phyloP scores from a whole-genome alignment of 2,888 invertebrate species.

The Bombylius major region DNA sequence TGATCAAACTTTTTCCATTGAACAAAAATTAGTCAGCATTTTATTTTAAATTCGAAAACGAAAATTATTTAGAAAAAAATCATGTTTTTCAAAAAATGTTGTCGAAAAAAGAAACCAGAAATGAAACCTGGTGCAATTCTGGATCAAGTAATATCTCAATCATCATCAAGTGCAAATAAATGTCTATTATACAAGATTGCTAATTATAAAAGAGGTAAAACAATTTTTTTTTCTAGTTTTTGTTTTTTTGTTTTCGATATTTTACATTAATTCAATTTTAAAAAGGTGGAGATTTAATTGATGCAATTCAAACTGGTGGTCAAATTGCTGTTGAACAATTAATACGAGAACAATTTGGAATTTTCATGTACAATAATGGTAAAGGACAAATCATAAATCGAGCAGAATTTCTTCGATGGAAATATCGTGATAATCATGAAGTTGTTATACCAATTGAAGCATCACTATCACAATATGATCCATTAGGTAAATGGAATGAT shows the following conservation, averaged over 20 bases:
- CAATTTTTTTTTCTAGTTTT: neutral
- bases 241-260: no score
- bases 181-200: constrained; percentile 78
- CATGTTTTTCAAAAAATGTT: constrained; percentile 28
- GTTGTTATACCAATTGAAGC: constrained; percentile 79
- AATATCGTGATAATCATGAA: constrained; percentile 73
- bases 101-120: constrained; percentile 34
- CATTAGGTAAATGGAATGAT: constrained; percentile 75
- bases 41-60: neutral
- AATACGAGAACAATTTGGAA: constrained; percentile 73
- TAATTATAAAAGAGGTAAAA: constrained; percentile 71
- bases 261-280: no score
- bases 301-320: constrained; percentile 75
- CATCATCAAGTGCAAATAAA: constrained; percentile 66
- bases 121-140: constrained; percentile 59
- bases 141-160: constrained; percentile 81
- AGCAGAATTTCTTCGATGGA: constrained; percentile 81
- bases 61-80: no score
- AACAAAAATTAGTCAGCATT: no score
- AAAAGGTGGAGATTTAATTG: constrained; percentile 70
- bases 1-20: no score
- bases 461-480: constrained; percentile 71
- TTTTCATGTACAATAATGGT: constrained; percentile 79
- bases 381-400: constrained; percentile 74
- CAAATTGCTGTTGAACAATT: constrained; percentile 71